Evolutionary conservation across 2,888 invertebrate genomes (phyloP).

Genomic region (Melieria crassipennis): DNA sequence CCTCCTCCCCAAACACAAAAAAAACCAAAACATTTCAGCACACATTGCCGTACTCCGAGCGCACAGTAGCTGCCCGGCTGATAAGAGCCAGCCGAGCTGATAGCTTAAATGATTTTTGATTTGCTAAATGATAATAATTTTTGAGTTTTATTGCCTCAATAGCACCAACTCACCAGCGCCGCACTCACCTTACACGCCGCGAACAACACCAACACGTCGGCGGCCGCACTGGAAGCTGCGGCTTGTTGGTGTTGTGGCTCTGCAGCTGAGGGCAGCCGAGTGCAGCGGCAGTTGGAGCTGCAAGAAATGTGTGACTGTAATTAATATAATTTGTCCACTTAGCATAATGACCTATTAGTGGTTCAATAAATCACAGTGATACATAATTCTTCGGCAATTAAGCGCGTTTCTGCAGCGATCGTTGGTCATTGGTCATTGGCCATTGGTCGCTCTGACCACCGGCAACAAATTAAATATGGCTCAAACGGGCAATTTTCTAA

Average conservation of each 20-base stretch:
- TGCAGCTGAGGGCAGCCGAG: too few relatives aligned
- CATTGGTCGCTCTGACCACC: constrained; percentile 24
- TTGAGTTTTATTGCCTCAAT: constrained; percentile 30
- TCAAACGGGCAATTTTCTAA: constrained; percentile 49
- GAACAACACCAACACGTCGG: too few relatives aligned
- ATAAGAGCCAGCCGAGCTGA: constrained; percentile 22
- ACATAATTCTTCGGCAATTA: constrained; percentile 24
- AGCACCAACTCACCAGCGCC: too few relatives aligned
- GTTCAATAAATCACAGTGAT: constrained; percentile 27
- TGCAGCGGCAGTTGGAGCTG: too few relatives aligned
- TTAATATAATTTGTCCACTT: constrained; percentile 36
- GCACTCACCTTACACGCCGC: too few relatives aligned
- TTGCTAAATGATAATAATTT: constrained; percentile 27
- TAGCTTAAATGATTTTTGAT: constrained; percentile 36
- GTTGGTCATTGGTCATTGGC: constrained; percentile 9
- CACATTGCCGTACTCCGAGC: too few relatives aligned
- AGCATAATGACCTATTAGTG: constrained; percentile 27
- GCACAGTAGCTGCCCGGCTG: constrained; percentile 8
- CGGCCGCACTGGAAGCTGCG: too few relatives aligned
- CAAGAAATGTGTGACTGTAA: constrained; percentile 19
- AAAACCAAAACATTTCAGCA: too few relatives aligned
- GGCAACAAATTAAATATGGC: constrained; percentile 54
- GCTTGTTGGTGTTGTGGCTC: too few relatives aligned
- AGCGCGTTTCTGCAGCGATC: constrained; percentile 20
- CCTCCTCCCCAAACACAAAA: neutral